Percentiles rank a stretch among this genome's conserved stretches.
Conservation (phyloP, 2,797 vertebrate species). For the Crenichthys baileyi region DNA sequence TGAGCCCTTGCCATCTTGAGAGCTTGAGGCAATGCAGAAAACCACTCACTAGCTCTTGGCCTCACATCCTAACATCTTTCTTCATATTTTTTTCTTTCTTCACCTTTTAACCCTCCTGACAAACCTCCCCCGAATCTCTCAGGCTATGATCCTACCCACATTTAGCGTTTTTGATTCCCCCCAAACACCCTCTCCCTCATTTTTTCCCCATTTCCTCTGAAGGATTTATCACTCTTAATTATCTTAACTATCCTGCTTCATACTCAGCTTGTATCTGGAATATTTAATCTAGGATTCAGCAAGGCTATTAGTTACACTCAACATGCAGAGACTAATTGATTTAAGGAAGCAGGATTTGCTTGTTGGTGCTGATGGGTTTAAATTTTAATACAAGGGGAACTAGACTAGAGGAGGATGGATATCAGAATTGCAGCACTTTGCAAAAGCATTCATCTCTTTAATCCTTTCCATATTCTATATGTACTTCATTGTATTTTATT, state of each 20-base stretch:
- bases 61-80: constrained; percentile 29
- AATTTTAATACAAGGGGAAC: constrained; percentile 46
- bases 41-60: constrained; percentile 58
- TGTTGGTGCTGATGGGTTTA: constrained; percentile 63
- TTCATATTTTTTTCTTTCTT: constrained; percentile 20
- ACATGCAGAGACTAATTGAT: constrained; percentile 75
- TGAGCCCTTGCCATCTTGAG: constrained; percentile 72
- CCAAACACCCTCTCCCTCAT: neutral
- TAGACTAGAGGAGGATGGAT: constrained; percentile 24
- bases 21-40: constrained; percentile 74
- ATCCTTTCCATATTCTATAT: neutral
- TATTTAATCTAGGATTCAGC: constrained; percentile 78
- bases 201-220: constrained; percentile 21
- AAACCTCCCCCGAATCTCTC: constrained; percentile 31
- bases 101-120: constrained; percentile 43
- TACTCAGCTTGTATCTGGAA: constrained; percentile 72
- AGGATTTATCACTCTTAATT: constrained; percentile 78
- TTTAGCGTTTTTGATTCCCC: neutral
- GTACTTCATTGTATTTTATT: neutral
- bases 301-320: constrained; percentile 79
- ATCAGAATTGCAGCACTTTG: constrained; percentile 9
- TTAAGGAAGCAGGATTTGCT: constrained; percentile 70
- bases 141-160: constrained; percentile 23
- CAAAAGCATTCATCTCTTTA: neutral
- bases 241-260: constrained; percentile 72